These are phyloP conservation scores for Anoplolepis gracilipes DNA, from an alignment of 1,140 invertebrate species.

Conservation along the genomic window DNA sequence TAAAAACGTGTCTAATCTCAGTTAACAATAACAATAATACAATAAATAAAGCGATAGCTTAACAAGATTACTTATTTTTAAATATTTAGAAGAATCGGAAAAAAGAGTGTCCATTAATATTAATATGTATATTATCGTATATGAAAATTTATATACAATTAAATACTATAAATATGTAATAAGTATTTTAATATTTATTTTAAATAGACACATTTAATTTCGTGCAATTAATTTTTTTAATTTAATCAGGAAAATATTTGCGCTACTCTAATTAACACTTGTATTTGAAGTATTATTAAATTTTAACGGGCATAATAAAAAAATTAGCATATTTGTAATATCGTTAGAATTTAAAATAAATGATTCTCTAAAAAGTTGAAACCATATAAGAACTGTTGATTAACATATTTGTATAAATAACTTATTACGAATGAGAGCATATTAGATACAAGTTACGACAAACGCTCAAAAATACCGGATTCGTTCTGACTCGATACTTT, in stretches of 20 bases:
- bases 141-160: neutral
- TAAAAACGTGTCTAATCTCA: slow-evolving; percentile 37
- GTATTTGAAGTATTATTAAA: neutral
- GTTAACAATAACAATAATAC: too few species aligned
- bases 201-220: neutral
- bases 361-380: neutral
- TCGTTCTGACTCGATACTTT: slow-evolving; percentile 3
- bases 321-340: neutral
- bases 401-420: neutral
- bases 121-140: too few species aligned
- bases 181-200: neutral
- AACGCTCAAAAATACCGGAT: neutral
- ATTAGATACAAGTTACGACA: neutral
- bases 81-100: neutral
- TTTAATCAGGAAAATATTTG: neutral
- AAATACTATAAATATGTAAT: too few species aligned
- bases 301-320: neutral
- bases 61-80: too few species aligned
- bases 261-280: neutral
- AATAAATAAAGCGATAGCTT: too few species aligned
- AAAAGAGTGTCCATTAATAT: neutral
- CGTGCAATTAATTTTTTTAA: neutral
- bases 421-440: neutral
- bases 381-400: slow-evolving; percentile 2
- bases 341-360: neutral